A percentile compares a stretch with the other conserved stretches of the same genome.
Evolutionary conservation across 2,113 vertebrate species (phyloP).

Genomic region (Gallinago jamesoni): DNA sequence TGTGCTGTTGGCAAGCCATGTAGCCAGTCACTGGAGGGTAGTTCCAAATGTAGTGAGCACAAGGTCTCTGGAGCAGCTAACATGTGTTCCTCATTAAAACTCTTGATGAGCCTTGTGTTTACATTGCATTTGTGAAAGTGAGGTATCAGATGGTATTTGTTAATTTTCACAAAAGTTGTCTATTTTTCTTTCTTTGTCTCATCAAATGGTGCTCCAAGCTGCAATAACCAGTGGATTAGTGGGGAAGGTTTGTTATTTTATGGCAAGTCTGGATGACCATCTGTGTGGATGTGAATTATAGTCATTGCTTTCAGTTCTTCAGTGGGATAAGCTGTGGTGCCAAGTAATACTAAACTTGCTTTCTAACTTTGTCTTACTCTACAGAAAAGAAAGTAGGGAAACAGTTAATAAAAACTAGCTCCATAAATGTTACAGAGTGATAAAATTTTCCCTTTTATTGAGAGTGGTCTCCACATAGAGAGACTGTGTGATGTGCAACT

Average conservation of each 20-base stretch:
- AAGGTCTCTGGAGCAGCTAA: neutral
- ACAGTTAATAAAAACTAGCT: neutral
- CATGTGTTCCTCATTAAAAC: conserved; percentile 19
- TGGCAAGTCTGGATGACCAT: neutral
- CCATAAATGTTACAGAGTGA: neutral
- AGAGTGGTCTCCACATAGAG: fast-evolving
- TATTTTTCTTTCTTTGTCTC: neutral
- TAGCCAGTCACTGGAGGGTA: neutral
- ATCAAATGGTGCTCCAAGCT: neutral
- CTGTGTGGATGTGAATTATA: neutral
- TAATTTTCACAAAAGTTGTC: neutral
- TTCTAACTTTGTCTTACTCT: neutral
- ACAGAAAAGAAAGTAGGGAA: neutral
- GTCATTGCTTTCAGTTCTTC: neutral
- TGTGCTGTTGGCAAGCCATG: neutral
- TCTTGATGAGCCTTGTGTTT: neutral
- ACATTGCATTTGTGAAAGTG: neutral
- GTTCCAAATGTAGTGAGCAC: neutral
- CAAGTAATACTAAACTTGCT: neutral
- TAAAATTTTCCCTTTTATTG: neutral
- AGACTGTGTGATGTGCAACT: neutral
- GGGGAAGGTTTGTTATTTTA: neutral
- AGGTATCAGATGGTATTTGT: neutral
- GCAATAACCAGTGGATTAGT: neutral
- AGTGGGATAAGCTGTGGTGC: neutral